These are phyloP conservation scores for Phalacrocorax aristotelis DNA, from an alignment of 2,113 vertebrate genomes.

Conservation along the genomic window DNA sequence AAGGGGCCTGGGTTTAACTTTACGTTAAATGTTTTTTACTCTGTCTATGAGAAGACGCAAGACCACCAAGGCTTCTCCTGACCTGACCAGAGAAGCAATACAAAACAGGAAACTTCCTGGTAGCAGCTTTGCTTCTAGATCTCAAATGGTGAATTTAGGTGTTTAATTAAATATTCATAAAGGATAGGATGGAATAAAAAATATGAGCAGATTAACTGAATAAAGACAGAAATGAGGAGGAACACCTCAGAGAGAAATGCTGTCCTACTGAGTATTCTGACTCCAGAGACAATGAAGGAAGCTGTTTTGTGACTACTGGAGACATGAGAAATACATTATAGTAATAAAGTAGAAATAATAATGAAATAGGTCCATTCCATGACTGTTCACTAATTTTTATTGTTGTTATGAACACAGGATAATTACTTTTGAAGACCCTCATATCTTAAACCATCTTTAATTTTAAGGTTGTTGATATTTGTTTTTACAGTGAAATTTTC, in stretches of 20 bases:
- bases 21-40: neutral
- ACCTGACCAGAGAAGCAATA: neutral
- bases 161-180: conserved; percentile 22
- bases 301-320: rapidly evolving
- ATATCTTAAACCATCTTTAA: neutral
- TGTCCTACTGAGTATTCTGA: neutral
- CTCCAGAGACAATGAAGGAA: neutral
- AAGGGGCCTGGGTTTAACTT: neutral
- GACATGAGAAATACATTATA: neutral
- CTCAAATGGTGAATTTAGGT: neutral
- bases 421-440: neutral
- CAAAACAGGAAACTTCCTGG: neutral
- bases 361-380: neutral
- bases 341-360: neutral
- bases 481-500: neutral
- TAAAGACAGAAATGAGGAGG: neutral
- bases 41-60: neutral
- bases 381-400: neutral
- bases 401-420: neutral
- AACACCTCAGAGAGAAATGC: neutral
- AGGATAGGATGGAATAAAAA: neutral
- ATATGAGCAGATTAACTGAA: neutral
- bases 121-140: neutral
- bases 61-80: neutral
- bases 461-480: neutral